phyloP scores from a whole-genome alignment of 1,140 invertebrate species.

The Drosophila leontia region DNA sequence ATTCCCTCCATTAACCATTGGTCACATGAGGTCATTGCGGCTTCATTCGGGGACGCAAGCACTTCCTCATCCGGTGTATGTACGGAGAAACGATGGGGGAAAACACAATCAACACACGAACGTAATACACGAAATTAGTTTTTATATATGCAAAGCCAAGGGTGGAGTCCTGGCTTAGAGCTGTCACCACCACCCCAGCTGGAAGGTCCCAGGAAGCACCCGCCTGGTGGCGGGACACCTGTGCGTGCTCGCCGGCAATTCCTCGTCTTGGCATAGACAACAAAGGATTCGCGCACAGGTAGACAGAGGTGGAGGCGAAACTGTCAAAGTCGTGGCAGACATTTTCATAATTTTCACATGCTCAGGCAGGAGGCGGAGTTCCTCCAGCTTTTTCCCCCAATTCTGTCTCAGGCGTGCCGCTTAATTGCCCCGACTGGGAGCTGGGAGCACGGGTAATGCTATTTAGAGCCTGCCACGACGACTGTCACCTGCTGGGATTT shows the following conservation, averaged over 20 bases:
- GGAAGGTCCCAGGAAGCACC: constrained; percentile 17
- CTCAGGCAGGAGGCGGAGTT: constrained; percentile 18
- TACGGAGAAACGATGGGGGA: background rate
- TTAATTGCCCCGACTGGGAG: constrained; percentile 61
- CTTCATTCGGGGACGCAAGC: constrained; percentile 27
- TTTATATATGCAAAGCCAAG: constrained; percentile 56
- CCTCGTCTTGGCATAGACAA: constrained; percentile 59
- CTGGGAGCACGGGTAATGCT: constrained; percentile 41
- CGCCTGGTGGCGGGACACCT: constrained; percentile 26
- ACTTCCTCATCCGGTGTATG: constrained; percentile 36
- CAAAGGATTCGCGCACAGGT: constrained; percentile 60
- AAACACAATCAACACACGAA: constrained; percentile 58
- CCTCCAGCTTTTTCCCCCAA: background rate
- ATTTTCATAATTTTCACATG: constrained; percentile 82
- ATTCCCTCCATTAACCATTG: constrained; percentile 47
- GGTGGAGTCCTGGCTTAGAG: constrained; percentile 29
- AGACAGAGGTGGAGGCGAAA: constrained; percentile 8
- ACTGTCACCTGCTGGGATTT: constrained; percentile 64
- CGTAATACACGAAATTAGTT: constrained; percentile 60
- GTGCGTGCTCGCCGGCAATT: constrained; percentile 71
- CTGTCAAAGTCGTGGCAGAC: constrained; percentile 66
- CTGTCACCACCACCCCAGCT: constrained; percentile 31
- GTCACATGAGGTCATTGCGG: constrained; percentile 71
- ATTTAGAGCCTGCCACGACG: constrained; percentile 47
- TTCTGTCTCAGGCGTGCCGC: constrained; percentile 42